Conservation (phyloP, 1,140 invertebrate genomes). For the Cyphomyrmex costatus region DNA sequence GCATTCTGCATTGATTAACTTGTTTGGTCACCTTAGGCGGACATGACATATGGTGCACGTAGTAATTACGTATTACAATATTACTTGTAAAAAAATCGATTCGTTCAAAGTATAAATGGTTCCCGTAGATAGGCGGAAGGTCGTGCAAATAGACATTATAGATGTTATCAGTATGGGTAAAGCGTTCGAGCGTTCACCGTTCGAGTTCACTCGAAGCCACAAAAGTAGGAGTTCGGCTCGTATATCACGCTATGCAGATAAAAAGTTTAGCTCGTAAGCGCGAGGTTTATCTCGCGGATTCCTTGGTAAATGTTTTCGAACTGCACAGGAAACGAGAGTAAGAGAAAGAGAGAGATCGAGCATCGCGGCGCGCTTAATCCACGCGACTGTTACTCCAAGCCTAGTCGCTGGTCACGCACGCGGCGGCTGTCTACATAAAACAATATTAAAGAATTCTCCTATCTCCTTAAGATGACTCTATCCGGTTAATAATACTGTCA, state of each 20-base stretch:
- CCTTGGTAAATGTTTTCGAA: conserved; percentile 74
- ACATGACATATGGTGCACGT: neutral
- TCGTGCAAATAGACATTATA: conserved; percentile 70
- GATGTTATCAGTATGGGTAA: conserved; percentile 74
- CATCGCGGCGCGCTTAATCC: conserved; percentile 62
- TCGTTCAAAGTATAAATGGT: conserved; percentile 46
- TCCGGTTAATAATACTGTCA: too few relatives aligned
- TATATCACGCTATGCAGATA: conserved; percentile 72
- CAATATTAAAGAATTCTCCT: conserved; percentile 64
- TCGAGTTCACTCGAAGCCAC: conserved; percentile 62
- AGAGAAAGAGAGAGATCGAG: conserved; percentile 42
- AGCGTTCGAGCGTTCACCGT: conserved; percentile 72
- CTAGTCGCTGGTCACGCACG: conserved; percentile 63
- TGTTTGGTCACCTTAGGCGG: neutral
- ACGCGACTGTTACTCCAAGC: conserved; percentile 51
- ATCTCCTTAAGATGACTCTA: neutral
- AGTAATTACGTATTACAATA: conserved; percentile 44
- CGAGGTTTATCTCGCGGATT: conserved; percentile 74
- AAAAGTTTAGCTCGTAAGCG: conserved; percentile 74
- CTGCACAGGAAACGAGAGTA: conserved; percentile 15
- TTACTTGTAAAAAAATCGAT: conserved; percentile 8
- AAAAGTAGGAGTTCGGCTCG: conserved; percentile 74
- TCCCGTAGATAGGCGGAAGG: conserved; percentile 51
- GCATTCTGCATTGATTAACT: conserved; percentile 12
- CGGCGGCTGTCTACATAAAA: conserved; percentile 18